Conservation (phyloP, 2,888 invertebrate species). For the Ditula angustiorana region DNA sequence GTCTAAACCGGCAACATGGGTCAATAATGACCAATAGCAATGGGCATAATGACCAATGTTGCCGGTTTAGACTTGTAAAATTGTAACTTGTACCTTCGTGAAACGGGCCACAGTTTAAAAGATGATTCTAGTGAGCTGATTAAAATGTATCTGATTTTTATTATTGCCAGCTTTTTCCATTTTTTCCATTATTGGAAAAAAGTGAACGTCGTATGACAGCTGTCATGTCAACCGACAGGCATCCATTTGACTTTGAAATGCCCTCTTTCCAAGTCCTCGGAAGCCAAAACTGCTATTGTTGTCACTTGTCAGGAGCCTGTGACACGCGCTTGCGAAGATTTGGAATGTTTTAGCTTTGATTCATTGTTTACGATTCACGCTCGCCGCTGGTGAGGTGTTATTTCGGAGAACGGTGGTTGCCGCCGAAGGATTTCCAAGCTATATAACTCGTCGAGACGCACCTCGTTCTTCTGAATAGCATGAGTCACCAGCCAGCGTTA, state of each 20-base stretch:
- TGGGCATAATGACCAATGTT: too few species aligned
- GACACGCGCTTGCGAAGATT: neutral
- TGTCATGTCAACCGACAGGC: neutral
- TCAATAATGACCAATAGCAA: too few species aligned
- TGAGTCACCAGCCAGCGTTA: conserved; percentile 59
- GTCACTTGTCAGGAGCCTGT: too few species aligned
- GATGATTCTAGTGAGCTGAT: neutral
- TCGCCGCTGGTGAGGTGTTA: conserved; percentile 67
- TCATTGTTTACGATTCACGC: neutral
- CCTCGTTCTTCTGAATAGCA: conserved; percentile 76
- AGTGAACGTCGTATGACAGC: conserved; percentile 23
- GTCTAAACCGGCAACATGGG: too few species aligned
- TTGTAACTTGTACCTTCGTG: too few species aligned
- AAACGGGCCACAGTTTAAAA: too few species aligned
- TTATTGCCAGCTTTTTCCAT: too few species aligned
- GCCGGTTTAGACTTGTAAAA: too few species aligned
- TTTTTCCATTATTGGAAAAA: too few species aligned
- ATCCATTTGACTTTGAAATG: neutral
- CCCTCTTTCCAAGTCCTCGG: neutral
- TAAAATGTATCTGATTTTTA: neutral
- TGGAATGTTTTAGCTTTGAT: neutral
- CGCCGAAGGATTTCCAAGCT: conserved; percentile 68
- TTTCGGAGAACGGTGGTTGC: conserved; percentile 77
- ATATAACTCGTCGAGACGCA: conserved; percentile 72
- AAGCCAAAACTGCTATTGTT: neutral